Conservation (phyloP, 2,797 vertebrate genomes). For the Atherinosoma microstoma region DNA sequence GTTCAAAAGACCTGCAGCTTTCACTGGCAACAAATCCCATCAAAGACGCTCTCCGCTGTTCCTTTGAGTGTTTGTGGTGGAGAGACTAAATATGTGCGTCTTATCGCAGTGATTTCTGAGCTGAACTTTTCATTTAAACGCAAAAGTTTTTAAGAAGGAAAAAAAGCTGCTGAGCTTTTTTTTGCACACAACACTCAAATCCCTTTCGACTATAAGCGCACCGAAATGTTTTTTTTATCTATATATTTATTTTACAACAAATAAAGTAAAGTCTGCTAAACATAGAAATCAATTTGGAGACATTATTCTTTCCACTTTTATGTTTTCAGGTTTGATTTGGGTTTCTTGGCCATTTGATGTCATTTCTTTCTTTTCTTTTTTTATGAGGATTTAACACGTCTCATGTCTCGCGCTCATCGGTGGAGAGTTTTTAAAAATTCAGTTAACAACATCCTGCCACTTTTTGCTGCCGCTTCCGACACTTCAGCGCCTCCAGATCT, state of each 20-base stretch:
- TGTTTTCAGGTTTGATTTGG: not conserved
- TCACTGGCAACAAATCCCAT: constrained; percentile 85
- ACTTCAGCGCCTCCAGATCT: constrained; percentile 39
- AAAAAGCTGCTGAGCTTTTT: not conserved
- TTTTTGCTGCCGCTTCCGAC: constrained; percentile 35
- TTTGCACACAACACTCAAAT: too few relatives aligned
- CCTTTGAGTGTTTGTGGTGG: constrained; percentile 78
- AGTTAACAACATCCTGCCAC: constrained; percentile 65
- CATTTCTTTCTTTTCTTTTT: not conserved
- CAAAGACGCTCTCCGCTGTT: constrained; percentile 84
- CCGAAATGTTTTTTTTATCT: not conserved
- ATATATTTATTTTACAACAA: too few relatives aligned
- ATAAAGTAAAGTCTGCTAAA: not conserved
- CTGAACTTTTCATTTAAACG: constrained; percentile 62
- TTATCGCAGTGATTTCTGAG: constrained; percentile 54
- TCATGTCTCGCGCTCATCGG: constrained; percentile 48
- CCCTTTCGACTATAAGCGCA: too few relatives aligned
- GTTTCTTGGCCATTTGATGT: constrained; percentile 19
- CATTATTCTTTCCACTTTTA: not conserved
- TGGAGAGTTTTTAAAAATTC: constrained; percentile 29
- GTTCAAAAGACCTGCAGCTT: constrained; percentile 79
- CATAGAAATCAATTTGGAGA: not conserved
- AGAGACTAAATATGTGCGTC: constrained; percentile 64
- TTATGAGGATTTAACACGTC: constrained; percentile 35
- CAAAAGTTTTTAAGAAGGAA: constrained; percentile 14